Percentiles rank a stretch among this genome's conserved stretches.
Conservation (phyloP, 2,888 invertebrate genomes). For the Melanostoma mellinum region DNA sequence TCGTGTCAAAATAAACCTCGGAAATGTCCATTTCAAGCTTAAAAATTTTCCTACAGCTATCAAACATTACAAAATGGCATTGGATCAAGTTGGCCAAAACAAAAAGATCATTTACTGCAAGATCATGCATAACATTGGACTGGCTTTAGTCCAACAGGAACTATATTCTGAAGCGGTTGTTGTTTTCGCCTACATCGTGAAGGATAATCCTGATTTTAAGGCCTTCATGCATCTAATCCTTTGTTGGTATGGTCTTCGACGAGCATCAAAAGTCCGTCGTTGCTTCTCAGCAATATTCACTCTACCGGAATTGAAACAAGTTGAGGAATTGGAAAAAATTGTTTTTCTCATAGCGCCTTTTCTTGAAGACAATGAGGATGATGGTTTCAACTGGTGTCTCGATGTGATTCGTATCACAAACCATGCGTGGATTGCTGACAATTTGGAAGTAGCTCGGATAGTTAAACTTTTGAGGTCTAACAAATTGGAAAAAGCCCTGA, state of each 20-base stretch:
- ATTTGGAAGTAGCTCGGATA: conserved; percentile 52
- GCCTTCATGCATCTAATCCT: conserved; percentile 47
- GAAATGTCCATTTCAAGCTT: conserved; percentile 63
- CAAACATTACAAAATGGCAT: conserved; percentile 64
- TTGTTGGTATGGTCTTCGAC: conserved; percentile 31
- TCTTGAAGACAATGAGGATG: conserved; percentile 35
- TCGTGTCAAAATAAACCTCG: conserved; percentile 65
- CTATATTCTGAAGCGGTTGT: conserved; percentile 48
- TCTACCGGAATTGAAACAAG: conserved; percentile 24
- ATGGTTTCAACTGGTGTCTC: conserved; percentile 61
- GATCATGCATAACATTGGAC: conserved; percentile 65
- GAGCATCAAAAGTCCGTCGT: conserved; percentile 21
- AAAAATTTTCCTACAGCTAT: conserved; percentile 42
- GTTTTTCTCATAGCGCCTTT: conserved; percentile 47
- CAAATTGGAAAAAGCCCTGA: not conserved
- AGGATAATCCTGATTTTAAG: conserved; percentile 46
- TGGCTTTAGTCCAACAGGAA: conserved; percentile 53
- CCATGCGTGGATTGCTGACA: conserved; percentile 60
- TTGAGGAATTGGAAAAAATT: conserved; percentile 47
- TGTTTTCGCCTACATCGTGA: conserved; percentile 49
- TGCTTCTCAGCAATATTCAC: conserved; percentile 37
- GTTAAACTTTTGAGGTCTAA: conserved; percentile 10
- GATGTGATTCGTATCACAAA: conserved; percentile 55
- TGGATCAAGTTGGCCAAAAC: conserved; percentile 66
- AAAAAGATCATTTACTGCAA: conserved; percentile 40